phyloP scores from a whole-genome alignment of 35 echinoderm and acorn worm genomes.

The Nesometra sesokonis region DNA sequence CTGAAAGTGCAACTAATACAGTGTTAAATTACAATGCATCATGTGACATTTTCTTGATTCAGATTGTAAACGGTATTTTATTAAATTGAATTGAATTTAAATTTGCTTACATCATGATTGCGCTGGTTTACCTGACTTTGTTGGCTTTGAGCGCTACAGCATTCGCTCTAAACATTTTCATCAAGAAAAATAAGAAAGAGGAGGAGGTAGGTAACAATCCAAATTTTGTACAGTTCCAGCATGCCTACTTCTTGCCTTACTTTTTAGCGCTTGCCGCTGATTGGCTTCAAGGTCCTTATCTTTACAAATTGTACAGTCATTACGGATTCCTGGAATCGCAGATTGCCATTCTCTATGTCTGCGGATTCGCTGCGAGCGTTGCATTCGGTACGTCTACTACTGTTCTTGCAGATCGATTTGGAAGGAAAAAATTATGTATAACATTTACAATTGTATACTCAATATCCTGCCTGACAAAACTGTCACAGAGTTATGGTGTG shows the following conservation, averaged over 20 bases:
- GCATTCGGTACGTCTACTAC: slow-evolving; percentile 72
- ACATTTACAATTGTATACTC: slow-evolving; percentile 94
- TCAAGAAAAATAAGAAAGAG: slow-evolving; percentile 23
- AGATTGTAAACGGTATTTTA: too few relatives aligned
- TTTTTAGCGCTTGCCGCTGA: slow-evolving; percentile 79
- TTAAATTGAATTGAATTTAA: too few relatives aligned
- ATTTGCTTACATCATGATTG: neutral
- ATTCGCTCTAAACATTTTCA: slow-evolving; percentile 25
- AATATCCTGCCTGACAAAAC: slow-evolving; percentile 76
- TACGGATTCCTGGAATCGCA: slow-evolving; percentile 93
- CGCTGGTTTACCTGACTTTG: slow-evolving; percentile 38
- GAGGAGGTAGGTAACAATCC: slow-evolving; percentile 58
- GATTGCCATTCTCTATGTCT: slow-evolving; percentile 91
- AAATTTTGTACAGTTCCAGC: slow-evolving; percentile 74
- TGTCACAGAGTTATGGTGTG: slow-evolving; percentile 60
- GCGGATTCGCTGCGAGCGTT: slow-evolving; percentile 84
- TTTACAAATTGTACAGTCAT: slow-evolving; percentile 93
- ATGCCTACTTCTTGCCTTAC: slow-evolving; percentile 81
- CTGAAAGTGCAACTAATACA: too few relatives aligned
- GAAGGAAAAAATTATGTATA: slow-evolving; percentile 93
- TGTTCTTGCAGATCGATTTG: slow-evolving; percentile 59
- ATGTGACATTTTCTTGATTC: too few relatives aligned
- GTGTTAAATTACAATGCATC: too few relatives aligned
- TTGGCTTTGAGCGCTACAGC: slow-evolving; percentile 28
- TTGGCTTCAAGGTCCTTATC: slow-evolving; percentile 94